Conservation (phyloP, 2,113 vertebrate species). For the Microtus richardsoni region DNA sequence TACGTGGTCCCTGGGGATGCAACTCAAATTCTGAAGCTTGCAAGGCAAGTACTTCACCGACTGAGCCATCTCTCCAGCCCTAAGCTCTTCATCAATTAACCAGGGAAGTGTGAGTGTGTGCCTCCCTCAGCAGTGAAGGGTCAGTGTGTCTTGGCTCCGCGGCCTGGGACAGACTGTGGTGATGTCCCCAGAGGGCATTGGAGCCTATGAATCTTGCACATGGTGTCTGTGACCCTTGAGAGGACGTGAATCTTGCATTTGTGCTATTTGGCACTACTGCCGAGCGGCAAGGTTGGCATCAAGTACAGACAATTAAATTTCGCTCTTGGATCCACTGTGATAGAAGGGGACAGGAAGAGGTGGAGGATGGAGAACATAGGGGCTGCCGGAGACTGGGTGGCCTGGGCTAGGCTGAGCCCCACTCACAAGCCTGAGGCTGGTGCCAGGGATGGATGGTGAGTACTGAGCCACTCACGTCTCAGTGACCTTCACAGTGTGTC, state of each 20-base stretch:
- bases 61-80: not conserved
- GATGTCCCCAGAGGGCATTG: not conserved
- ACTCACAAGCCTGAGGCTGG: rapidly evolving
- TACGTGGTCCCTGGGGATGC: not conserved
- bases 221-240: not conserved
- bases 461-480: not conserved
- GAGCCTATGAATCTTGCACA: not conserved
- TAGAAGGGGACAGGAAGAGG: not conserved
- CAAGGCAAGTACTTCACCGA: not conserved
- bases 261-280: not conserved
- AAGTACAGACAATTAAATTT: not conserved
- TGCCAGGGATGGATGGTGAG: not conserved
- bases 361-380: not conserved
- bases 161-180: rapidly evolving
- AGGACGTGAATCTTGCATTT: not conserved
- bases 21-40: no score
- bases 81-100: not conserved
- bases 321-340: not conserved
- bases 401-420: not conserved
- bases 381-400: not conserved
- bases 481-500: not conserved
- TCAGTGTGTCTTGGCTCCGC: not conserved
- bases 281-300: not conserved
- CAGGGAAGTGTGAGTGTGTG: not conserved
- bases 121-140: not conserved